Conservation (phyloP, 2,888 invertebrate species). For the Antheraea yamamai region DNA sequence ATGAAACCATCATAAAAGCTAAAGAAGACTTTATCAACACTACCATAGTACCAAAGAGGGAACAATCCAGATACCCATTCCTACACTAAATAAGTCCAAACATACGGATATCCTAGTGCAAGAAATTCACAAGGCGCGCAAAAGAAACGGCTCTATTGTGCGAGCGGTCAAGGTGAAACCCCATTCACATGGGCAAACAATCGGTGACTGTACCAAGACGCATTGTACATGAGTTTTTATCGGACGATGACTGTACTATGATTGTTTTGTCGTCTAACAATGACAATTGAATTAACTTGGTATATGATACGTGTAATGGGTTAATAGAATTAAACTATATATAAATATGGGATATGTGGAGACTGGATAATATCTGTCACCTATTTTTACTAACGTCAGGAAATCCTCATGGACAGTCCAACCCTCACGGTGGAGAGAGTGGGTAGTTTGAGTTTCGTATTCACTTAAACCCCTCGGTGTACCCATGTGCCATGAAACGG, state of each 20-base stretch:
- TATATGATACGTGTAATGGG: conserved; percentile 13
- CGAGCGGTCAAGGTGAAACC: conserved; percentile 28
- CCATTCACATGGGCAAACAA: conserved; percentile 15
- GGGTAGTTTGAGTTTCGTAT: too few relatives aligned
- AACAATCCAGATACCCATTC: neutral
- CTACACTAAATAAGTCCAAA: neutral
- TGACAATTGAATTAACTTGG: conserved; percentile 21
- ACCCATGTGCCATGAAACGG: too few relatives aligned
- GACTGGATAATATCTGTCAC: neutral
- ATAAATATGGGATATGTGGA: neutral
- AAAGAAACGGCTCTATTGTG: conserved; percentile 12
- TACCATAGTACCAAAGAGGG: neutral
- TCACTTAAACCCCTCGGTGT: too few relatives aligned
- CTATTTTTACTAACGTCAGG: neutral
- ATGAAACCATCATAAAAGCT: neutral
- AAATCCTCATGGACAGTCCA: too few relatives aligned
- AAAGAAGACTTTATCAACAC: neutral
- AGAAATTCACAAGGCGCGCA: conserved; percentile 12
- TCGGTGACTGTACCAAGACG: conserved; percentile 13
- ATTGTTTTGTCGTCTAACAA: conserved; percentile 24
- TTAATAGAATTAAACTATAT: conserved; percentile 2
- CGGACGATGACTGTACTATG: conserved; percentile 20
- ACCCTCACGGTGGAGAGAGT: too few relatives aligned
- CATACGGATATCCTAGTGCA: conserved; percentile 19
- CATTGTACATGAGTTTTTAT: conserved; percentile 27